A percentile compares a stretch with the other conserved stretches of the same genome.
Conservation (phyloP, 2,888 invertebrate species). For the Brachypalpus laphriformis region DNA sequence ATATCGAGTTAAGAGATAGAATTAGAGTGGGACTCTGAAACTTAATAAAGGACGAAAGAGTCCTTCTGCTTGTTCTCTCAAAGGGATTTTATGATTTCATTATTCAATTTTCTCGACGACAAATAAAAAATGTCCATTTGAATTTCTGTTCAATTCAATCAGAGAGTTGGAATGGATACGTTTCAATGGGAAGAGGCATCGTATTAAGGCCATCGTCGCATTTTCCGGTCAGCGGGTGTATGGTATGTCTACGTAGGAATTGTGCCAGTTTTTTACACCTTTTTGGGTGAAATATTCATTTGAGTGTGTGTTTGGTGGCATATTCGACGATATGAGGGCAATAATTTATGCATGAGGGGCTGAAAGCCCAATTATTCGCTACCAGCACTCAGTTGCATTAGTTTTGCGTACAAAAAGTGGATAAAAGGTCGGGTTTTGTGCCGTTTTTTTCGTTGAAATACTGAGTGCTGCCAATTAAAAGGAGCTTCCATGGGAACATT, state of each 20-base stretch:
- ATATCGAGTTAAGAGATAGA: slow-evolving; percentile 5
- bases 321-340: neutral
- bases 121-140: neutral
- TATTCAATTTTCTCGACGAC: neutral
- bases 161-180: neutral
- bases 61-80: neutral
- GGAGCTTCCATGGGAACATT: neutral
- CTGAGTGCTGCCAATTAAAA: slow-evolving; percentile 38
- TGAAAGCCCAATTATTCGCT: neutral
- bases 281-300: neutral
- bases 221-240: slow-evolving; percentile 13
- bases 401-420: neutral
- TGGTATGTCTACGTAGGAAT: too few species aligned
- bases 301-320: neutral
- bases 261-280: neutral
- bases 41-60: neutral
- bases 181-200: too few species aligned
- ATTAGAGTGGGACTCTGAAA: neutral
- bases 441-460: neutral
- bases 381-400: slow-evolving; percentile 16
- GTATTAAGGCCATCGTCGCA: neutral
- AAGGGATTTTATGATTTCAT: neutral
- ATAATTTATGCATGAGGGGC: slow-evolving; percentile 5
- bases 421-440: slow-evolving; percentile 10
- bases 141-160: neutral